Evolutionary conservation across 2,888 invertebrate species (phyloP), one percentile per base, ranked within the genome.

Genomic region (Melikaiella ostensackeni): DNA sequence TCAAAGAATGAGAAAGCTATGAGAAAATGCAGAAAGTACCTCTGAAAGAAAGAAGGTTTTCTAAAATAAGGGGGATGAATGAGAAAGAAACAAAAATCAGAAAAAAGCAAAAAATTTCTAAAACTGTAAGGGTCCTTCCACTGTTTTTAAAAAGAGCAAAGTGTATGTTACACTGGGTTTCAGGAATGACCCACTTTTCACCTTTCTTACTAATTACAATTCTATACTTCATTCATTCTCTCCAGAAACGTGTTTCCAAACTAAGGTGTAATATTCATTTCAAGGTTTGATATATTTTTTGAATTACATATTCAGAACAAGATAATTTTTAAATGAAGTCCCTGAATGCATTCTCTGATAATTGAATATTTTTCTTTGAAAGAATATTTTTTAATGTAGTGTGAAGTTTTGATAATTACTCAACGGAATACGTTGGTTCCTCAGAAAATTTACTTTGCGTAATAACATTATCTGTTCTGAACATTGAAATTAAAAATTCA

Each of bases 181-280:
- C n/a, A n/a, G n/a, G n/a, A 62, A 62, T 62, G 30, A 62, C 62
- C 62, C n/a, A 33, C 7, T 27, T 62, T 62, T 62, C 8, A 19
- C 8, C 1, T 30, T 62, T 33, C 19, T 62, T 33, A 33, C 19
- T n/a, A 62, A 46, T 46, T 46, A 46, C 2, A 46, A 46, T 46
- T n/a, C 46, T n/a, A 2, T 19, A n/a, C n/a, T 46, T 46, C 7
- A 46, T 46, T 46, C 46, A 46, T 46, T 7, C 46, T 46, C 19
- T 7, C 46, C n/a, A 46, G 19, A 46, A 46, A 46, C 19, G 7
- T 46, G 38, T 46, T 46, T 19, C 1, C 6, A 46, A 46, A 46
- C n/a, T n/a, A n/a, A n/a, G n/a, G n/a, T n/a, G n/a, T n/a, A n/a
- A n/a, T n/a, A n/a, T n/a, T n/a, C n/a, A n/a, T 46, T 46, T 19